phyloP scores from a whole-genome alignment of 2,113 vertebrate genomes.

The Shinisaurus crocodilurus region DNA sequence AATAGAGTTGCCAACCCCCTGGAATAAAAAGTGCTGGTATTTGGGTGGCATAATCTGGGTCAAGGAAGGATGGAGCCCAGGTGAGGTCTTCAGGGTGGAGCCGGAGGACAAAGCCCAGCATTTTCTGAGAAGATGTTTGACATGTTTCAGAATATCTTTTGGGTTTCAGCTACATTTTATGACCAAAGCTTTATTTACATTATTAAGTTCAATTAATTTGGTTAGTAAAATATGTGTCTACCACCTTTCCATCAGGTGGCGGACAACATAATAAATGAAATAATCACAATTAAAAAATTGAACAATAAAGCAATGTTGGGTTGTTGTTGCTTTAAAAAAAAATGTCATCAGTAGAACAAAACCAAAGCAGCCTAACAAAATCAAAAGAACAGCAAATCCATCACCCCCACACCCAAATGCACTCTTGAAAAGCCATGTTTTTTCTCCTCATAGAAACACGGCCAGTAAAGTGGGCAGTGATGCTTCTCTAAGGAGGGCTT shows the following conservation, averaged over 20 bases:
- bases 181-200: neutral
- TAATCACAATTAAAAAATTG: neutral
- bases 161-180: neutral
- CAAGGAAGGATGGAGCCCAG: neutral
- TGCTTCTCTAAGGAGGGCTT: neutral
- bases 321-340: neutral
- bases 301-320: neutral
- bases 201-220: neutral
- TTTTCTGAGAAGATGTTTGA: neutral
- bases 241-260: neutral
- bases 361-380: neutral
- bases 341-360: neutral
- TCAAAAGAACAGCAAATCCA: neutral
- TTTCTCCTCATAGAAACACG: neutral
- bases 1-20: slow-evolving; percentile 54
- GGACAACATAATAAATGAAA: neutral
- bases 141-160: neutral
- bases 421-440: neutral
- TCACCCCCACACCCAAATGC: neutral
- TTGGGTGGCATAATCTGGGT: neutral
- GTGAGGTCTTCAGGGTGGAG: neutral
- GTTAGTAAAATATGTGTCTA: neutral
- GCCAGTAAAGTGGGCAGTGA: neutral
- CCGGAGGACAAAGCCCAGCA: neutral
- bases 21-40: neutral